These are phyloP conservation scores for Bruchidius siliquastri DNA, from an alignment of 2,888 invertebrate genomes.

Conservation along the genomic window DNA sequence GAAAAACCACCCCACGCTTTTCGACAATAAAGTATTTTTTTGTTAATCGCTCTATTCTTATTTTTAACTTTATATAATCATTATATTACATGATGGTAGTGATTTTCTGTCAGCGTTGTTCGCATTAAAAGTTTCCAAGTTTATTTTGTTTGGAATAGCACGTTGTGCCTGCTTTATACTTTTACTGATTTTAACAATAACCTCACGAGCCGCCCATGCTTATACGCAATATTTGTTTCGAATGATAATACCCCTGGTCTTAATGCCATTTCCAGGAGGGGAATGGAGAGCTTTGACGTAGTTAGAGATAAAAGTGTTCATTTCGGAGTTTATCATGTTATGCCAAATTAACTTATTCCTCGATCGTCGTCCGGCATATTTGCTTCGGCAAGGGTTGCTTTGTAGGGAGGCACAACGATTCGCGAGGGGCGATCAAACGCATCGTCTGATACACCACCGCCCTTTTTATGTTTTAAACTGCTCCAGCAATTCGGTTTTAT, in stretches of 20 bases:
- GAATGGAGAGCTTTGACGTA: conserved; percentile 19
- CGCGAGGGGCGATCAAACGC: not conserved
- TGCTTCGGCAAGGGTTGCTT: not conserved
- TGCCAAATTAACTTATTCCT: conserved; percentile 18
- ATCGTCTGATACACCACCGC: not conserved
- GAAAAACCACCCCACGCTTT: no score
- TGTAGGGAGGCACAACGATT: not conserved
- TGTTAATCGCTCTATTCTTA: no score
- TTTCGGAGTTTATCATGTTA: conserved; percentile 21
- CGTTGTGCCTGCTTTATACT: no score
- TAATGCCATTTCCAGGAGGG: conserved; percentile 9
- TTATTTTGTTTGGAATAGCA: no score
- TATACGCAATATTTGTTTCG: conserved; percentile 23
- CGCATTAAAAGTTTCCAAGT: no score
- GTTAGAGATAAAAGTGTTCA: conserved; percentile 24
- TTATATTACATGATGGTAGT: no score
- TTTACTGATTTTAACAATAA: no score
- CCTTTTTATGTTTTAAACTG: not conserved
- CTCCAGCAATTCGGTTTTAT: not conserved
- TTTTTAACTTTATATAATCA: no score
- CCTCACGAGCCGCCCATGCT: conserved; percentile 4
- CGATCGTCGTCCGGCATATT: conserved; percentile 5
- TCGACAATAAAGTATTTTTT: no score
- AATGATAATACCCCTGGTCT: conserved; percentile 19
- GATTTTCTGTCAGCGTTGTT: no score